Percentiles rank a stretch among this genome's conserved stretches.
Evolutionary conservation across 2,888 invertebrate species (phyloP).

Genomic region (Sarcophaga variegata): DNA sequence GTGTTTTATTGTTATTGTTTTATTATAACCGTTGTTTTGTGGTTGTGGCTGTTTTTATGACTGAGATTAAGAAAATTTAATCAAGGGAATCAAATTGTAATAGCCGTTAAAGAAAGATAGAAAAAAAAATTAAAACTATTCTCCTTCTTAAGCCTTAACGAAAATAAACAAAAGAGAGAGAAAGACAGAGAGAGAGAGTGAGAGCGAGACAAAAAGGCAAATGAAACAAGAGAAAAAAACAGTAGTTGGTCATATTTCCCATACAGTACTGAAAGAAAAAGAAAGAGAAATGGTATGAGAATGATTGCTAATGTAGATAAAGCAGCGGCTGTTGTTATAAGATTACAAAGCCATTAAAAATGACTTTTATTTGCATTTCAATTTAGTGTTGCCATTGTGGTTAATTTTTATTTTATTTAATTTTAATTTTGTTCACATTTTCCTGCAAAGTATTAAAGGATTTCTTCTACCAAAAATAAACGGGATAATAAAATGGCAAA

Average conservation of each 20-base stretch:
- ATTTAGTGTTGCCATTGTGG: no score
- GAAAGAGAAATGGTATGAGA: neutral
- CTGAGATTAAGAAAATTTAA: constrained; percentile 66
- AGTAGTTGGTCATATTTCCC: no score
- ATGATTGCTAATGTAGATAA: neutral
- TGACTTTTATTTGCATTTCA: no score
- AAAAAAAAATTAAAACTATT: no score
- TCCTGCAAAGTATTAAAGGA: no score
- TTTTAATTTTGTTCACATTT: no score
- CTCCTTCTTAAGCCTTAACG: neutral
- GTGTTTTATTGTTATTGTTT: constrained; percentile 3
- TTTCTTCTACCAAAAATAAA: no score
- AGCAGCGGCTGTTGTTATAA: neutral
- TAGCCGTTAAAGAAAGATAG: neutral
- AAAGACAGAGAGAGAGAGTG: constrained; percentile 13
- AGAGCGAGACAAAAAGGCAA: neutral
- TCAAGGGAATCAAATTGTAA: constrained; percentile 61
- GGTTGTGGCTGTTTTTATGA: constrained; percentile 18
- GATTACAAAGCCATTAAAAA: no score
- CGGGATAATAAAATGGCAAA: no score
- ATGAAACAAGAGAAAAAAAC: neutral
- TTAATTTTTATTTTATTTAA: no score
- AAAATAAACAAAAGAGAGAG: constrained; percentile 11
- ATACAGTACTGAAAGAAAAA: neutral
- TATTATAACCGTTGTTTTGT: neutral